Base-by-base conservation (phyloP, 1,140 invertebrate genomes). In the Dreissena rostriformis region DNA sequence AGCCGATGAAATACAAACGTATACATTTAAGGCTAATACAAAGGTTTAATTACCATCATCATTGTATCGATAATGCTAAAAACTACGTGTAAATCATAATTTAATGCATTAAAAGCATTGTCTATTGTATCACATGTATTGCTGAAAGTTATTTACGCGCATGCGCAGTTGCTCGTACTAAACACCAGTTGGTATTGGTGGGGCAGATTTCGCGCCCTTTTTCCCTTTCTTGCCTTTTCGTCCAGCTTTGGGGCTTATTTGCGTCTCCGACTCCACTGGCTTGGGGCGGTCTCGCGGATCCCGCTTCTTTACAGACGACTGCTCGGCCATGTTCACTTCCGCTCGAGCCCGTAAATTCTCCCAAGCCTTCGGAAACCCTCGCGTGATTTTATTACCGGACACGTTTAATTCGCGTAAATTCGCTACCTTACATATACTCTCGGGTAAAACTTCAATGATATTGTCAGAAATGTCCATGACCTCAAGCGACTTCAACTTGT, bases 391-490 rank as follows among this genome's bases (percentile, higher is more conserved):
- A 87, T 93, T 93, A 70, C 92, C 86, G 0, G 90, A 89, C 17
- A 93, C 88, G 82, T 93, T 86, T 5, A 93, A 71, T 26, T 91
- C 86, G 61, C 87, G 87, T 53, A 93, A 53, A 39, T 86, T 84
- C 24, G 89, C 87, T 65, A 93, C 84, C 76, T 91, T 91, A 75
- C 92, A 92, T 24, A 93, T 91, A 28, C 82, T 90, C 73, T 92
- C 91, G 52, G 92, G 92, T 15, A 93, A 86, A n/a, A 76, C 53
- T 75, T 91, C 89, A 19, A 93, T 88, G 51, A 92, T 78, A 84
- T 93, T 93, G 74, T 91, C 91, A 6, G 91, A 91, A 15, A 92
- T 78, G 75, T 92, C 90, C 0, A 93, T 61, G 55, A 85, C 51
- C 75, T 92, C 90, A 26, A 93, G 80, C n/a, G 86, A 87, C 39